These are phyloP conservation scores for Parascotia fuliginaria DNA, from an alignment of 2,888 invertebrate species.

Conservation along the genomic window DNA sequence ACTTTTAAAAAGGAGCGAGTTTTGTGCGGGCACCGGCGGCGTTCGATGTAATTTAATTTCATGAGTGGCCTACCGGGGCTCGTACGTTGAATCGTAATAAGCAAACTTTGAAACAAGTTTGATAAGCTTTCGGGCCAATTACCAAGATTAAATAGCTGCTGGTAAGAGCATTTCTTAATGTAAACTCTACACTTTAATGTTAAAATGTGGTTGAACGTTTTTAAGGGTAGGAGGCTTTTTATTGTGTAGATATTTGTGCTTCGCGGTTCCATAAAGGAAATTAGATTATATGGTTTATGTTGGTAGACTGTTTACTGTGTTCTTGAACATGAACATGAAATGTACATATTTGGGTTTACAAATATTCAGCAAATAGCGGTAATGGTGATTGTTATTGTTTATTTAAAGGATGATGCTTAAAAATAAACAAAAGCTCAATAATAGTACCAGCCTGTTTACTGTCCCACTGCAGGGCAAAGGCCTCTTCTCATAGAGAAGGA, in stretches of 20 bases:
- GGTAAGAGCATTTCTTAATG: conserved; percentile 47
- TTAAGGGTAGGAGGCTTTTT: conserved; percentile 2
- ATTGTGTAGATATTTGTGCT: background rate
- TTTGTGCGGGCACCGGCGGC: conserved; percentile 53
- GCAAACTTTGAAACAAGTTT: conserved; percentile 72
- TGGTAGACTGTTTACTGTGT: background rate
- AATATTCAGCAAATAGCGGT: too few species aligned
- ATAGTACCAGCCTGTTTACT: too few species aligned
- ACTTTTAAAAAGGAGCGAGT: conserved; percentile 66
- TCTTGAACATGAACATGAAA: background rate
- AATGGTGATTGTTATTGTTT: too few species aligned
- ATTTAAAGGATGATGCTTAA: too few species aligned
- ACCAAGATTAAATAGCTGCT: conserved; percentile 62
- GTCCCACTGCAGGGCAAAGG: too few species aligned
- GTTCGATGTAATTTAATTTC: conserved; percentile 77
- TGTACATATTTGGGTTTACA: too few species aligned
- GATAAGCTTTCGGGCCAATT: conserved; percentile 72
- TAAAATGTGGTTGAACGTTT: conserved; percentile 24
- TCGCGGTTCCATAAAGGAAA: background rate
- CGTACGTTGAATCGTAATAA: conserved; percentile 69
- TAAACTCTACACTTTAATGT: conserved; percentile 38
- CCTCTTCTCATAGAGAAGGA: too few species aligned
- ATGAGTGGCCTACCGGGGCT: conserved; percentile 68
- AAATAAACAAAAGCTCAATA: too few species aligned
- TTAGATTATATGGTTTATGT: background rate